phyloP scores from a whole-genome alignment of 2,888 invertebrate species.

The Emesis russula region DNA sequence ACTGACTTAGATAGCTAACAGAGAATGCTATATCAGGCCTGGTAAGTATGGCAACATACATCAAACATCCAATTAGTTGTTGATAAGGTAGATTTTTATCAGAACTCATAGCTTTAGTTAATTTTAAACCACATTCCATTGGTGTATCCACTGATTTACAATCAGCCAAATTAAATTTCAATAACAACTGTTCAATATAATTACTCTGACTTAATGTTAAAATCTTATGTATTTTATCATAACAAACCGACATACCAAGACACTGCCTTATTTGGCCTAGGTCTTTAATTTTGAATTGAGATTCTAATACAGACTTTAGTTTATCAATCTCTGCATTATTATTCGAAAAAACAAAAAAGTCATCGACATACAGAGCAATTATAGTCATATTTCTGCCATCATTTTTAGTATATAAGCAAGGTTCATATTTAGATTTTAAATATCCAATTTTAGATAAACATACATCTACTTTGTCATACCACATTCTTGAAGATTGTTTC shows the following conservation, averaged over 20 bases:
- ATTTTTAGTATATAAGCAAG: conserved; percentile 40
- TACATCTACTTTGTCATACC: conserved; percentile 47
- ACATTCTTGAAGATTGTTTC: conserved; percentile 69
- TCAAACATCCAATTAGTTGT: conserved; percentile 60
- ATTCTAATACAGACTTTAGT: conserved; percentile 45
- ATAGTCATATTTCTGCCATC: conserved; percentile 39
- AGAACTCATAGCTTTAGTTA: conserved; percentile 44
- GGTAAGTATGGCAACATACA: conserved; percentile 58
- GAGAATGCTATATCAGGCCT: conserved; percentile 59
- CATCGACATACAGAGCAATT: conserved; percentile 48
- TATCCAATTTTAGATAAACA: conserved; percentile 62
- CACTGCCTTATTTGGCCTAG: conserved; percentile 61
- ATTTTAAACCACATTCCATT: conserved; percentile 53
- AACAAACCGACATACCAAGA: conserved; percentile 60
- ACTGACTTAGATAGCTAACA: conserved; percentile 65
- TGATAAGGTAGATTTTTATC: conserved; percentile 51
- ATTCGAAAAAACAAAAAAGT: conserved; percentile 50
- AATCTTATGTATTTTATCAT: conserved; percentile 52
- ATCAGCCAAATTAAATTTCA: conserved; percentile 53
- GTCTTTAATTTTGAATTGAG: conserved; percentile 64
- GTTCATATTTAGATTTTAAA: conserved; percentile 57
- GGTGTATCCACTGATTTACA: conserved; percentile 64
- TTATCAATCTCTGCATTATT: conserved; percentile 34
- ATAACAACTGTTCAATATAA: conserved; percentile 64
- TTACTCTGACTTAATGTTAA: conserved; percentile 58